Evolutionary conservation across 2,113 vertebrate genomes (phyloP).

Genomic region (Gymnarchus niloticus): DNA sequence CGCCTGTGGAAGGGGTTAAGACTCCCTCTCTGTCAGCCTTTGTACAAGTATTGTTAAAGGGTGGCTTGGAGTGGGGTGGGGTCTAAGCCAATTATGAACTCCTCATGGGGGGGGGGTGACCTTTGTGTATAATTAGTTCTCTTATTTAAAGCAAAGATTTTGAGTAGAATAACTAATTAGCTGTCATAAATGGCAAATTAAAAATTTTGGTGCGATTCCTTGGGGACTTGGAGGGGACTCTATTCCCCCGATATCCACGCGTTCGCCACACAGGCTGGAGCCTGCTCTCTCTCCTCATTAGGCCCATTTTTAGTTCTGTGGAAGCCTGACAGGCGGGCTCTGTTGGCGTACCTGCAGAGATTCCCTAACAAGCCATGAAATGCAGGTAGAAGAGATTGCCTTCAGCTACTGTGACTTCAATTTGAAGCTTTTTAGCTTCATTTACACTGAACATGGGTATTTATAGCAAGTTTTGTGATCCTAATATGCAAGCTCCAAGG

Average conservation of each 20-base stretch:
- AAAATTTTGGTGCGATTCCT: slow-evolving; percentile 76
- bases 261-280: slow-evolving; percentile 19
- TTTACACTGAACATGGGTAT: slow-evolving; percentile 71
- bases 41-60: slow-evolving; percentile 56
- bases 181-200: slow-evolving; percentile 90
- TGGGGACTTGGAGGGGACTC: slow-evolving; percentile 62
- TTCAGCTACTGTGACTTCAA: slow-evolving; percentile 60
- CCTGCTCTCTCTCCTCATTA: slow-evolving; percentile 71
- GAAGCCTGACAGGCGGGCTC: slow-evolving; percentile 69
- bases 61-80: slow-evolving; percentile 45
- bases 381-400: slow-evolving; percentile 70
- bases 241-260: slow-evolving; percentile 48
- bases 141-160: slow-evolving; percentile 93
- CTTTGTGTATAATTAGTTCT: slow-evolving; percentile 90
- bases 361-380: slow-evolving; percentile 78
- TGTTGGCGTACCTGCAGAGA: slow-evolving; percentile 65
- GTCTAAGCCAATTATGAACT: slow-evolving; percentile 76
- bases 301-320: slow-evolving; percentile 72
- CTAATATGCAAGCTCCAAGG: slow-evolving; percentile 63
- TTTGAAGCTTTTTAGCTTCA: slow-evolving; percentile 65
- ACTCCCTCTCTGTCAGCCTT: neutral
- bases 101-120: slow-evolving; percentile 72
- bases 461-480: slow-evolving; percentile 73
- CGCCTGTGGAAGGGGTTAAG: neutral
- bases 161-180: slow-evolving; percentile 91